Percentiles rank a stretch among this genome's conserved stretches.
Conservation (phyloP, 2,888 invertebrate species). For the Hydriomena furcata region DNA sequence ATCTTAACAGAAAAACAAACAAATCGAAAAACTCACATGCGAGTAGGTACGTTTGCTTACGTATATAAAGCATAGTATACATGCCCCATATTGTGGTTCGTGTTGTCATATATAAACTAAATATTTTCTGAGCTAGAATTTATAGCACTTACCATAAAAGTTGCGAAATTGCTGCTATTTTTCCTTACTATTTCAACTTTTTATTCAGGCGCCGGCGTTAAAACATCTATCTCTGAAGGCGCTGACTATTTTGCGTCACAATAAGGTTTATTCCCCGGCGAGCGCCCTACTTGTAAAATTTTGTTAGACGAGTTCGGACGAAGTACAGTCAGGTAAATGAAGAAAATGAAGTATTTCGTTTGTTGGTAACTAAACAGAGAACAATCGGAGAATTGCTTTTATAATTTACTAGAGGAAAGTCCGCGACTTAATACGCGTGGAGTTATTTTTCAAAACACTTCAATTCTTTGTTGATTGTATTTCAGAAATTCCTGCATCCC, state of each 20-base stretch:
- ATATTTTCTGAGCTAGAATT: slow-evolving; percentile 39
- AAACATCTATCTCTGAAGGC: slow-evolving; percentile 43
- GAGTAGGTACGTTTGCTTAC: not conserved
- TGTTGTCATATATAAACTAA: slow-evolving; percentile 39
- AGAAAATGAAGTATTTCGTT: slow-evolving; percentile 20
- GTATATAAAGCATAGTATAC: too few relatives aligned
- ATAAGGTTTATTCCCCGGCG: slow-evolving; percentile 55
- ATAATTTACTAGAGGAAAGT: too few relatives aligned
- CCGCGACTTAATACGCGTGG: too few relatives aligned
- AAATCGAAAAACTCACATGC: not conserved
- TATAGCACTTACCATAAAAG: slow-evolving; percentile 40
- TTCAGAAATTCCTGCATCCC: too few relatives aligned
- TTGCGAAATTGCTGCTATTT: slow-evolving; percentile 19
- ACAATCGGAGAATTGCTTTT: too few relatives aligned
- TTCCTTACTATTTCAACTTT: slow-evolving; percentile 46
- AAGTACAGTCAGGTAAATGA: slow-evolving; percentile 10
- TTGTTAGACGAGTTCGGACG: slow-evolving; percentile 53
- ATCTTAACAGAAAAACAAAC: not conserved
- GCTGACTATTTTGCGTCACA: slow-evolving; percentile 53
- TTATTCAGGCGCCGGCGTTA: slow-evolving; percentile 46
- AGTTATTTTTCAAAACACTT: too few relatives aligned
- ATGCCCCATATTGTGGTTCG: slow-evolving; percentile 24
- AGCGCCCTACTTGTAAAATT: slow-evolving; percentile 49
- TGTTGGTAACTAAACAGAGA: not conserved
- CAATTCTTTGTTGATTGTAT: too few relatives aligned